These are phyloP conservation scores for Scophthalmus maximus DNA, from an alignment of 2,113 vertebrate species.

Conservation along the genomic window DNA sequence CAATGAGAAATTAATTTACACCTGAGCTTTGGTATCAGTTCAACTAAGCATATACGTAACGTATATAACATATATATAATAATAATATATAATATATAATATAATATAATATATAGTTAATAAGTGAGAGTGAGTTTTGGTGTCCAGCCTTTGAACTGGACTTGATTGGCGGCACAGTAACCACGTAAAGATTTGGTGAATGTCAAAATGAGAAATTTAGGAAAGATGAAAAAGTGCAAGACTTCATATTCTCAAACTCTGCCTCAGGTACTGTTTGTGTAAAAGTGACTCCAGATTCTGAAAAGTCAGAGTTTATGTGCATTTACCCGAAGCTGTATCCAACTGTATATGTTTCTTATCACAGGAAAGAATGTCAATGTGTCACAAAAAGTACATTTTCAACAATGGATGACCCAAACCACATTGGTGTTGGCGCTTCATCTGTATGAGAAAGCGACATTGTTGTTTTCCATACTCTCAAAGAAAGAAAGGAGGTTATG, in stretches of 20 bases:
- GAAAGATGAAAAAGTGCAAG: not conserved
- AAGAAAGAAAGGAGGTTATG: too few relatives aligned
- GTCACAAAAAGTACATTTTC: constrained; percentile 33
- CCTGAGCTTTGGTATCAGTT: too few relatives aligned
- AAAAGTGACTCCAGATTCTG: too few relatives aligned
- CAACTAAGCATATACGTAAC: too few relatives aligned
- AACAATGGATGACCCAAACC: constrained; percentile 46
- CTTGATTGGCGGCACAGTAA: too few relatives aligned
- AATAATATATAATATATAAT: too few relatives aligned
- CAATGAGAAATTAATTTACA: not conserved
- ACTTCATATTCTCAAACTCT: not conserved
- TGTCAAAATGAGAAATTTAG: too few relatives aligned
- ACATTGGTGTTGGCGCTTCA: constrained; percentile 31
- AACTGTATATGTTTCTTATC: not conserved
- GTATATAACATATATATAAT: too few relatives aligned
- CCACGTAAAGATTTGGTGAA: too few relatives aligned
- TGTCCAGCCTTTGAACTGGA: not conserved
- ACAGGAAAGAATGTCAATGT: constrained; percentile 4
- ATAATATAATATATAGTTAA: too few relatives aligned
- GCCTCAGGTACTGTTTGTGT: too few relatives aligned
- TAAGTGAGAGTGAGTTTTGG: too few relatives aligned
- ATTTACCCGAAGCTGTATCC: not conserved
- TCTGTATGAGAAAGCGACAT: constrained; percentile 29
- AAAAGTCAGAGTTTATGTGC: not conserved
- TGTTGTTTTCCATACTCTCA: constrained; percentile 35